Conservation (phyloP, 1,140 invertebrate species). For the Lepidostoma basale region DNA sequence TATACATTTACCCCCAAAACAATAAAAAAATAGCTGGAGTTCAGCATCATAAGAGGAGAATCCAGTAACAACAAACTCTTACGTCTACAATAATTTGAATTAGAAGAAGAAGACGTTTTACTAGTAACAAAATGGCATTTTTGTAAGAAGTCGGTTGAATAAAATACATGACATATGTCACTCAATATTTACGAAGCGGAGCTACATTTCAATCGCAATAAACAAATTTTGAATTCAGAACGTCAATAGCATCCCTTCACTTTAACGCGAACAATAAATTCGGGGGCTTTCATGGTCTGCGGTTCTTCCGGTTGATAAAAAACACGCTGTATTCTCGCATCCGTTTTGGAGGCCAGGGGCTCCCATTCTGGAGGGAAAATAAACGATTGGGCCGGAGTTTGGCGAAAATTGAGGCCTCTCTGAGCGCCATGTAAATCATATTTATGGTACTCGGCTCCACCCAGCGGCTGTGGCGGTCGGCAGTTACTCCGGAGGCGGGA, state of each 20-base stretch:
- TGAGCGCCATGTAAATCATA: conserved; percentile 39
- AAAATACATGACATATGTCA: too few relatives aligned
- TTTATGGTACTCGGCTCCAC: conserved; percentile 33
- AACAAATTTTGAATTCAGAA: conserved; percentile 6
- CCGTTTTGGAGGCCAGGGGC: conserved; percentile 28
- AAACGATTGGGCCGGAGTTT: conserved; percentile 34
- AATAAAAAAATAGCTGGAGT: too few relatives aligned
- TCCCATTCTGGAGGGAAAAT: conserved; percentile 36
- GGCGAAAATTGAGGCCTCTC: conserved; percentile 32
- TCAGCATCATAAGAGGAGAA: too few relatives aligned
- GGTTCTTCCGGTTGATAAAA: conserved; percentile 10
- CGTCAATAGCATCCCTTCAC: conserved; percentile 10
- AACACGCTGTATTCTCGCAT: conserved; percentile 20
- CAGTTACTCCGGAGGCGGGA: too few relatives aligned
- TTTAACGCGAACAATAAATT: conserved; percentile 17
- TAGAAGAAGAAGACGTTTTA: too few relatives aligned
- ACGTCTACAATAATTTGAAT: too few relatives aligned
- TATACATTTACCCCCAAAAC: too few relatives aligned
- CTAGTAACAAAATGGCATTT: too few relatives aligned
- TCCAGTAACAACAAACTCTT: too few relatives aligned
- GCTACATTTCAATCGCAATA: conserved; percentile 12
- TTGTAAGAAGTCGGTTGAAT: too few relatives aligned
- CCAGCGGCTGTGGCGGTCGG: neutral
- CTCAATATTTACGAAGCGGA: too few relatives aligned
- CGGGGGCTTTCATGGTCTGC: conserved; percentile 1